A percentile compares a stretch with the other conserved stretches of the same genome.
Conservation (phyloP, 2,113 vertebrate species). For the Salvelinus namaycush region DNA sequence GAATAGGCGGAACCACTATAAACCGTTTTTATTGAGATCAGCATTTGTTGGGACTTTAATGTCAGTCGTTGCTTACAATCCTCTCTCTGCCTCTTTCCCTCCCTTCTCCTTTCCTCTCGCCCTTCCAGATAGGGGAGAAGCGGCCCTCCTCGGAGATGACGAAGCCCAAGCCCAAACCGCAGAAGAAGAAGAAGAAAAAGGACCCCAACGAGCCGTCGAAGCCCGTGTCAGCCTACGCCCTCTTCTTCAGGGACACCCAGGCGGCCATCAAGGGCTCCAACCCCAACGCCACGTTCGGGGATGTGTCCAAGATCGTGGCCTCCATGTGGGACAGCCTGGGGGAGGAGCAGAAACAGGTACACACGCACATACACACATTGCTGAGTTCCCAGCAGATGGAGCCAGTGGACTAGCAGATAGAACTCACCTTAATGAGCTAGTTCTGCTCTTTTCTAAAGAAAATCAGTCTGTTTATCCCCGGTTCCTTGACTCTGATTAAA, state of each 20-base stretch:
- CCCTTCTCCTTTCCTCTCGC: background rate
- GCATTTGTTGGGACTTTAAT: background rate
- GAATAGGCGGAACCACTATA: background rate
- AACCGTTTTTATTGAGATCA: background rate
- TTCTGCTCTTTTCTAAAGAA: conserved; percentile 68
- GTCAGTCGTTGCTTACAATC: background rate
- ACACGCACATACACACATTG: conserved; percentile 72
- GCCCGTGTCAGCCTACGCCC: conserved; percentile 91
- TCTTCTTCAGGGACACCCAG: conserved; percentile 96
- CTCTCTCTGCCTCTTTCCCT: conserved; percentile 6
- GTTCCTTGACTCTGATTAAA: conserved; percentile 78
- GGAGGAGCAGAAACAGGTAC: conserved; percentile 94
- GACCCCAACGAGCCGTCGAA: conserved; percentile 88
- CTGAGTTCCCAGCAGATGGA: conserved; percentile 41
- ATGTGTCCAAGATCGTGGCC: conserved; percentile 94
- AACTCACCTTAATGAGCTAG: conserved; percentile 72
- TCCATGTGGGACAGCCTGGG: conserved; percentile 97
- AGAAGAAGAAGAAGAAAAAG: conserved; percentile 99
- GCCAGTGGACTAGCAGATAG: conserved; percentile 44
- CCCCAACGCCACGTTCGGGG: conserved; percentile 93
- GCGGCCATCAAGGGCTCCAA: conserved; percentile 95
- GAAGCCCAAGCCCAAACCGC: conserved; percentile 92
- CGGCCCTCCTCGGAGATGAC: conserved; percentile 82
- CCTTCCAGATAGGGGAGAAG: conserved; percentile 81
- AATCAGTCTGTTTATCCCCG: conserved; percentile 70